Percentiles rank a stretch among this genome's conserved stretches.
These are phyloP conservation scores for Mesorhabditis spiculigera DNA, from an alignment of 2,888 invertebrate species.

Conservation along the genomic window DNA sequence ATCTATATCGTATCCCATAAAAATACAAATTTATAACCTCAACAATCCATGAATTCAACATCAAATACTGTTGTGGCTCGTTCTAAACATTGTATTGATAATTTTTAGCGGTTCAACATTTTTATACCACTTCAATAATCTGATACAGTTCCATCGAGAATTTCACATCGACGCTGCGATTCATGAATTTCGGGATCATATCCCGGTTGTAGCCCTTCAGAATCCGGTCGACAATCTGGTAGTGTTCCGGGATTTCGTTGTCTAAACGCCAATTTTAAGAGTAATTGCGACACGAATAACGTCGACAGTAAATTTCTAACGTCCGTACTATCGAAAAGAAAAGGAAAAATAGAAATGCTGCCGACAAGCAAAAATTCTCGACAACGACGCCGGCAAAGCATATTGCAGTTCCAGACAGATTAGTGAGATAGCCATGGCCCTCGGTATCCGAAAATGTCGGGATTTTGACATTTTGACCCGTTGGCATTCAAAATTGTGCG, in stretches of 20 bases:
- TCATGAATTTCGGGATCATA: constrained; percentile 18
- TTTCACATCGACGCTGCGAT: constrained; percentile 20
- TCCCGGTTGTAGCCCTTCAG: constrained; percentile 22
- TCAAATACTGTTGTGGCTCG: constrained; percentile 31
- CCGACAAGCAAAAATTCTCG: too few relatives aligned
- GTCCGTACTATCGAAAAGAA: too few relatives aligned
- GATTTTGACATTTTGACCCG: too few relatives aligned
- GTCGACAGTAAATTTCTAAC: too few relatives aligned
- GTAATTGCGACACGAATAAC: too few relatives aligned
- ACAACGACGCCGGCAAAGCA: too few relatives aligned
- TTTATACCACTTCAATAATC: constrained; percentile 28
- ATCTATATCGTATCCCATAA: not conserved
- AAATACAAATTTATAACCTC: constrained; percentile 13
- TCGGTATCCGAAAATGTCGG: too few relatives aligned
- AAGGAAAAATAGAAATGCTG: too few relatives aligned
- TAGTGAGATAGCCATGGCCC: too few relatives aligned
- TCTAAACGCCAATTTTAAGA: too few relatives aligned
- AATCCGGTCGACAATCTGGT: constrained; percentile 23
- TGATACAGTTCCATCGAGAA: constrained; percentile 28
- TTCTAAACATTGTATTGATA: constrained; percentile 8
- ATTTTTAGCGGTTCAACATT: not conserved
- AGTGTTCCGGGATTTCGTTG: constrained; percentile 18
- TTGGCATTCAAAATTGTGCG: too few relatives aligned
- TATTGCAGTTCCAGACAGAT: too few relatives aligned
- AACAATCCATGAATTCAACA: constrained; percentile 32